Conservation (phyloP, 2,888 invertebrate species). For the Temnothorax rugatulus region DNA sequence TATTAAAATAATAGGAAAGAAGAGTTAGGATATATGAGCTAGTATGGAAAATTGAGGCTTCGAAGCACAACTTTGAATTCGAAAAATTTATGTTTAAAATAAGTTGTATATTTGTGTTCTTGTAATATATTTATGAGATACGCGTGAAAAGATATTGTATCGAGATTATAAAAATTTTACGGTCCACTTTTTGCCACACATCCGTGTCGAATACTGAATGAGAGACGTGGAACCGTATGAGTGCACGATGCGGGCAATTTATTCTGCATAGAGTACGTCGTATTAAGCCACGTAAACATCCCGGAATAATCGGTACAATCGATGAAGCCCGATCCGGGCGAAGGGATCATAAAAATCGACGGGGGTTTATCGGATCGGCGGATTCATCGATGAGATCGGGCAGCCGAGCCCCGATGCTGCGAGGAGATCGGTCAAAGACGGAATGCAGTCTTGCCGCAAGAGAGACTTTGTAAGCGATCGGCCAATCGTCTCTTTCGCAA, state of each 20-base stretch:
- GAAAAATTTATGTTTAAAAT: neutral
- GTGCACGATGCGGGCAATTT: neutral
- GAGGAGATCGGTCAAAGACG: slow-evolving; percentile 80
- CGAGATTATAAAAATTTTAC: neutral
- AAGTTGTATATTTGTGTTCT: neutral
- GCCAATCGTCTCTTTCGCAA: slow-evolving; percentile 69
- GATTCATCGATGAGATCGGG: slow-evolving; percentile 76
- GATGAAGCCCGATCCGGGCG: slow-evolving; percentile 69
- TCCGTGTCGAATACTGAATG: neutral
- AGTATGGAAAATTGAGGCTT: neutral
- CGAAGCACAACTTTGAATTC: neutral
- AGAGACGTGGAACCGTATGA: neutral
- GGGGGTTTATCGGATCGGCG: slow-evolving; percentile 73
- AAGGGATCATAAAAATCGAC: slow-evolving; percentile 69
- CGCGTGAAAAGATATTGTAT: neutral
- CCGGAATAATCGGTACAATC: slow-evolving; percentile 52
- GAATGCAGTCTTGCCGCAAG: slow-evolving; percentile 83
- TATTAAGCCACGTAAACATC: slow-evolving; percentile 9
- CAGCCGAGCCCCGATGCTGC: slow-evolving; percentile 69
- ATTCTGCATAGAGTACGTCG: neutral
- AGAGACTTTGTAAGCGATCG: slow-evolving; percentile 82
- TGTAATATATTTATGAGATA: neutral
- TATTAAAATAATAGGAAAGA: neutral
- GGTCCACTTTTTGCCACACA: neutral
- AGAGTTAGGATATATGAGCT: neutral